Base-by-base conservation (phyloP, 2,888 invertebrate species). In the Odontocolon sp. region DNA sequence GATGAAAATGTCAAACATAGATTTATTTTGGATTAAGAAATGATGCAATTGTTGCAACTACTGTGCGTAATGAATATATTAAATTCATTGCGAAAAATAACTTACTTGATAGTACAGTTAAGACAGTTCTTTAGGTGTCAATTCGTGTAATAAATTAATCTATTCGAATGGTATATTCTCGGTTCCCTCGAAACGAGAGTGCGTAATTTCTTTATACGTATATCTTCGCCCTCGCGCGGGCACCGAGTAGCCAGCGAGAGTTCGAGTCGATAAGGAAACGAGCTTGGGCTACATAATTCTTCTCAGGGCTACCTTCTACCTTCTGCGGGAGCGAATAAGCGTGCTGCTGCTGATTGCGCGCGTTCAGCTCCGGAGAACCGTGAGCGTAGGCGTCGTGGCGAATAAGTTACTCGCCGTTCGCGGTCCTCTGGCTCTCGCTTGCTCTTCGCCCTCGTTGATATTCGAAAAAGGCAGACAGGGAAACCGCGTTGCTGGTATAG, bases 251-350 rank as follows among this genome's bases (percentile, higher is more conserved):
- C 57, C 64, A 61, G 70, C 64, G 45, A 52, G 57, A 31, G 42
- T 54, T 16, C 59, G 21, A 33, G 45, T 69, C 59, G 76, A 76
- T 76, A 76, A 70, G 66, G 52, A 70, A 76, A 76, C 76, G 76
- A 76, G 70, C 70, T 45, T 54, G 70, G 66, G 70, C 66, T 56
- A 74, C 70, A 76, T 70, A 66, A 76, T 70, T 76, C 76, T 76
- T 76, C 66, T 54, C 38, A 36, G 59, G 38, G 59, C 59, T 45
- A 66, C 36, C 66, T 76, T 76, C 45, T 38, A 42, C 52, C 59
- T 47, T 42, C 52, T 21, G 36, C 38, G 21, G 59, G 52, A 54
- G 70, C 64, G 33, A 59, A 64, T 66, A 56, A 76, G 54, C 66
- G 59, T 59, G 42, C 31, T 59, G 75, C 64, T 31, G 75, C 36